A percentile compares a stretch with the other conserved stretches of the same genome.
phyloP scores from a whole-genome alignment of 1,140 invertebrate species.

The Dendroctonus valens region DNA sequence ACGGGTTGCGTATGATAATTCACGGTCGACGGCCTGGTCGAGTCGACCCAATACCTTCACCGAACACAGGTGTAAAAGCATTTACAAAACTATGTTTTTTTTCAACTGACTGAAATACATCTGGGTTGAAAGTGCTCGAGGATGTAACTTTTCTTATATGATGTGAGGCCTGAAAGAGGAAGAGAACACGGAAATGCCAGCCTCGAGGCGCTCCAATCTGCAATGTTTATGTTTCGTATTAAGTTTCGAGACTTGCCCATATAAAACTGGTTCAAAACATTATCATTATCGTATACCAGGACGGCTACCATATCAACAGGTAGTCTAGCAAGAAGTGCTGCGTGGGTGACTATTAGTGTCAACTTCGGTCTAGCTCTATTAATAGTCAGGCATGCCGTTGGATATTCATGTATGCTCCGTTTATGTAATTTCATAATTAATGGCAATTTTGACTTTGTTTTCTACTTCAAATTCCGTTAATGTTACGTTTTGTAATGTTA shows the following conservation, averaged over 20 bases:
- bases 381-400: too few species aligned
- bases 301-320: slow-evolving; percentile 1
- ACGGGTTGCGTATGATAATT: slow-evolving; percentile 49
- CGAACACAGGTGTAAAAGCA: slow-evolving; percentile 47
- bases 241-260: neutral
- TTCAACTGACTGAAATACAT: neutral
- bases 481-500: too few species aligned
- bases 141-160: neutral
- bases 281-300: neutral
- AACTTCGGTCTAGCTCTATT: neutral
- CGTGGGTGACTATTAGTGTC: slow-evolving; percentile 1
- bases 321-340: neutral
- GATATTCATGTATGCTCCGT: too few species aligned
- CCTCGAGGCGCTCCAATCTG: neutral
- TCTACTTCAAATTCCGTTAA: too few species aligned
- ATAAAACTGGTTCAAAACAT: neutral
- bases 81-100: slow-evolving; percentile 7
- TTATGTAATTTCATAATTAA: too few species aligned
- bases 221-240: neutral
- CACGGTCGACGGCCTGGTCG: slow-evolving; percentile 41
- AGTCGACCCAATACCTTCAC: slow-evolving; percentile 34
- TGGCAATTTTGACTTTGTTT: too few species aligned
- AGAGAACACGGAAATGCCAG: neutral
- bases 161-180: too few species aligned
- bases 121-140: neutral